Evolutionary conservation across 2,113 vertebrate genomes (phyloP).

Genomic region (Colinus virginianus): DNA sequence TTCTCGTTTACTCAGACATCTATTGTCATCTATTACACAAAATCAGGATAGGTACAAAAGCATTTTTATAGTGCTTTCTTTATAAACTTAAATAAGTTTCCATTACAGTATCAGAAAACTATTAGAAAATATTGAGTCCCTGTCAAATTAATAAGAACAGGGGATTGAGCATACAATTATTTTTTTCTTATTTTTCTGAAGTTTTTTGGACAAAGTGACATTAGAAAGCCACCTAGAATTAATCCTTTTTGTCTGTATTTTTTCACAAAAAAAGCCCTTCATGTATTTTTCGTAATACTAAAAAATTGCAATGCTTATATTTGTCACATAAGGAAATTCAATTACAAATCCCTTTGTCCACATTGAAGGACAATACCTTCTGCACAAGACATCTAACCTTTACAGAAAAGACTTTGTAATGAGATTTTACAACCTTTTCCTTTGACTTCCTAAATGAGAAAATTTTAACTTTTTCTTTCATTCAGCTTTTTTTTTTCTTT

Average conservation of each 20-base stretch:
- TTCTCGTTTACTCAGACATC: neutral
- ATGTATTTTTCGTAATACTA: neutral
- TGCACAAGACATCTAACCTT: neutral
- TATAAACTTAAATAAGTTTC: neutral
- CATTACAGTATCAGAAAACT: neutral
- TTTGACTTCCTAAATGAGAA: neutral
- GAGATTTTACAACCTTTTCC: neutral
- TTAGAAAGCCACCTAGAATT: neutral
- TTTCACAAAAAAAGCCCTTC: neutral
- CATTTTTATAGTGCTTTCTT: neutral
- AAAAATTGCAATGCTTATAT: neutral
- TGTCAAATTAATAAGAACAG: neutral
- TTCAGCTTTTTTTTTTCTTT: neutral
- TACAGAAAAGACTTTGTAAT: constrained; percentile 4
- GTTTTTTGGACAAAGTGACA: neutral
- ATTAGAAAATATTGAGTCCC: neutral
- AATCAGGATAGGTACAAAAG: neutral
- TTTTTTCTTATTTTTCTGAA: neutral
- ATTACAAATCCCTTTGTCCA: neutral
- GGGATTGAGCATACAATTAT: neutral
- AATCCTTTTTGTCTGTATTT: neutral
- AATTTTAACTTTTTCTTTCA: neutral
- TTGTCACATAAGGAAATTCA: neutral
- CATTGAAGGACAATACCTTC: neutral
- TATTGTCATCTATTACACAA: neutral